These are phyloP conservation scores for Oophaga sylvatica DNA, from an alignment of 2,797 vertebrate genomes.

Conservation along the genomic window DNA sequence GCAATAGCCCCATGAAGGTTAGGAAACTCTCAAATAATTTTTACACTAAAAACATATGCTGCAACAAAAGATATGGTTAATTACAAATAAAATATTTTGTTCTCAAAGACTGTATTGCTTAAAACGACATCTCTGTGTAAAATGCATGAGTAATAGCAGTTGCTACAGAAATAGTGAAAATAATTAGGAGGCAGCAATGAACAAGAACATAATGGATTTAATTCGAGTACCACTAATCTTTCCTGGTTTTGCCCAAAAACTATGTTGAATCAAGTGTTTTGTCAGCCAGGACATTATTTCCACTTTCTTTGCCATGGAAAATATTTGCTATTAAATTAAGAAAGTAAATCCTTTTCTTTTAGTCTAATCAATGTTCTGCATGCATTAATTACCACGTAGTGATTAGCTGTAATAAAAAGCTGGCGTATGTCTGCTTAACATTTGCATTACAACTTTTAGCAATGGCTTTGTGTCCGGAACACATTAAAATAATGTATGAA, in stretches of 20 bases:
- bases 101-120: background rate
- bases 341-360: conserved; percentile 56
- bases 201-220: conserved; percentile 30
- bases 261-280: conserved; percentile 46
- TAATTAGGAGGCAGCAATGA: conserved; percentile 37
- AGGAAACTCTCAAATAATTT: background rate
- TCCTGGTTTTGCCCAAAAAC: conserved; percentile 42
- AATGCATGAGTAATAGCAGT: conserved; percentile 7
- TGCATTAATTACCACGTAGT: conserved; percentile 56
- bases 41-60: background rate
- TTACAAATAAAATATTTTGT: conserved; percentile 15
- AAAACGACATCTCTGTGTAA: background rate
- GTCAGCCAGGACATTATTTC: conserved; percentile 40
- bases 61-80: background rate
- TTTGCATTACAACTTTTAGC: conserved; percentile 38
- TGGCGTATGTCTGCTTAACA: conserved; percentile 23
- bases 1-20: background rate
- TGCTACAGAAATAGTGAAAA: conserved; percentile 41
- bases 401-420: conserved; percentile 42
- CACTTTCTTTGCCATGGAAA: conserved; percentile 23
- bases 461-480: conserved; percentile 38
- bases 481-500: conserved; percentile 41
- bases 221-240: conserved; percentile 31
- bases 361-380: conserved; percentile 47
- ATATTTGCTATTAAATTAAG: conserved; percentile 53